phyloP scores from a whole-genome alignment of 2,888 invertebrate genomes.

The Blomia tropicalis region DNA sequence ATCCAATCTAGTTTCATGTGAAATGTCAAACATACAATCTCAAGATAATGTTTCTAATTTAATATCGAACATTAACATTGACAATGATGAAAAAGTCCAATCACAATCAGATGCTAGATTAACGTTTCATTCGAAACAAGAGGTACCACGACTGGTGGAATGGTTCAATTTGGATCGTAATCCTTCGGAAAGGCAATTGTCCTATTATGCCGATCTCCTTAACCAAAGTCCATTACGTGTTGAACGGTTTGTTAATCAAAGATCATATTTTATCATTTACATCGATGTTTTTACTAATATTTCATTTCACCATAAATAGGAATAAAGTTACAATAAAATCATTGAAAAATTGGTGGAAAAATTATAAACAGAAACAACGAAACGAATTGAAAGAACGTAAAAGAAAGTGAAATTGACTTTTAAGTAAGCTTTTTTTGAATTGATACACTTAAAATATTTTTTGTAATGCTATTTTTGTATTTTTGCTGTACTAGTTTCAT shows the following conservation, averaged over 20 bases:
- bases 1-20: neutral
- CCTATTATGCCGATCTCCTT: constrained; percentile 33
- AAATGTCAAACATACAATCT: neutral
- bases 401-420: too few species aligned
- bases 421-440: too few species aligned
- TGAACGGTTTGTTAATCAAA: constrained; percentile 29
- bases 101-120: constrained; percentile 29
- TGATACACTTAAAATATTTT: too few species aligned
- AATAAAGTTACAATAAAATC: constrained; percentile 33
- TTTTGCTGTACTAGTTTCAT: too few species aligned
- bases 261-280: too few species aligned
- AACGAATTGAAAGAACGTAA: constrained; percentile 21
- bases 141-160: constrained; percentile 34
- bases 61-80: neutral
- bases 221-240: constrained; percentile 33
- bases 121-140: constrained; percentile 35
- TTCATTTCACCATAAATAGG: too few species aligned
- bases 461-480: too few species aligned
- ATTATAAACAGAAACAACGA: constrained; percentile 34
- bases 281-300: too few species aligned
- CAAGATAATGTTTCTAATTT: neutral
- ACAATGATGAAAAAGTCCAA: neutral
- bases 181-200: constrained; percentile 33
- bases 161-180: constrained; percentile 34
- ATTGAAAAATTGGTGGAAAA: constrained; percentile 37